These are phyloP conservation scores for Zygothrica quintamaculata DNA, from an alignment of 2,888 invertebrate genomes.

Conservation along the genomic window DNA sequence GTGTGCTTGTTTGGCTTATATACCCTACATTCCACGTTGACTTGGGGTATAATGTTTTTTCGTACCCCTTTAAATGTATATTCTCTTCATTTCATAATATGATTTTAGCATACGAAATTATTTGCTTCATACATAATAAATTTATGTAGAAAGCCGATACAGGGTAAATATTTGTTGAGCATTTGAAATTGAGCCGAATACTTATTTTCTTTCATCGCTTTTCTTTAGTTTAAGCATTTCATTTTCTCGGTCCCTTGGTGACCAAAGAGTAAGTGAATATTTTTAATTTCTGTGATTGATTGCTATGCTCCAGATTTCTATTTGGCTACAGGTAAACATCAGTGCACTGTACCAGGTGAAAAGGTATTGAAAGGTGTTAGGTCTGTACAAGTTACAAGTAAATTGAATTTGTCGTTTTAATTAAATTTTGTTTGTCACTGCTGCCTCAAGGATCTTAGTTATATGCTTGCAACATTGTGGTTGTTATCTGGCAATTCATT, in stretches of 20 bases:
- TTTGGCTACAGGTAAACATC: neutral
- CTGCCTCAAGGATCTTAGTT: conserved; percentile 7
- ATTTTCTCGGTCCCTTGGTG: conserved; percentile 1
- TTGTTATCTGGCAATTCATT: conserved; percentile 37
- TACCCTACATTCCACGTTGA: conserved; percentile 2
- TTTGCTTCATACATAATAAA: too few relatives aligned
- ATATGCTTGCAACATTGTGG: conserved; percentile 48
- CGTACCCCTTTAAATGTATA: neutral
- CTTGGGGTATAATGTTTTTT: neutral
- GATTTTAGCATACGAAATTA: too few relatives aligned
- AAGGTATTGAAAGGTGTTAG: conserved; percentile 19
- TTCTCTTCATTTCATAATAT: too few relatives aligned
- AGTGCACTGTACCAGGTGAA: neutral
- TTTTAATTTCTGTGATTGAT: conserved; percentile 66
- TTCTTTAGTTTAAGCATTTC: conserved; percentile 18
- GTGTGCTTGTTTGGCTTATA: conserved; percentile 4
- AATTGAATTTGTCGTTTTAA: conserved; percentile 44
- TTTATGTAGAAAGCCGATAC: too few relatives aligned
- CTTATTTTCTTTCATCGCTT: conserved; percentile 12
- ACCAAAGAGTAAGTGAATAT: conserved; percentile 27
- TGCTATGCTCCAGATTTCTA: conserved; percentile 19
- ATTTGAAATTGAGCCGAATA: neutral
- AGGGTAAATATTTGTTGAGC: too few relatives aligned
- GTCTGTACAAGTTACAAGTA: neutral
- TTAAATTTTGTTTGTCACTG: conserved; percentile 35